Evolutionary conservation across 2,797 vertebrate genomes (phyloP).

Genomic region (Mycteria americana): DNA sequence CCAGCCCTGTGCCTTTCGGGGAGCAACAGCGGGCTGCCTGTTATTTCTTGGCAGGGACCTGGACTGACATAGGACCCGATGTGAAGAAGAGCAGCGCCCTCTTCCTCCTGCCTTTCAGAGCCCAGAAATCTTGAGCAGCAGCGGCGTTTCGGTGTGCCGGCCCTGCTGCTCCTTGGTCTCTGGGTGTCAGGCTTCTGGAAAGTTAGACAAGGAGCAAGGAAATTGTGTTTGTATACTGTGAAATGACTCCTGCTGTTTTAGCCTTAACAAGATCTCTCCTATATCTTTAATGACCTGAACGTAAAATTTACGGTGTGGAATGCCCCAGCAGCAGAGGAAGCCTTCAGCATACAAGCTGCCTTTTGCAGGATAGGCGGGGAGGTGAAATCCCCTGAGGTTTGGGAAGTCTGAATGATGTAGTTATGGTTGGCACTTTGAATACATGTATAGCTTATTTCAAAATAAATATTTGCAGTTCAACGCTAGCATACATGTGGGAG

Average conservation of each 20-base stretch:
- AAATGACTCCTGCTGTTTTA: neutral
- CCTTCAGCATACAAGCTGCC: neutral
- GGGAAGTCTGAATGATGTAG: slow-evolving; percentile 21
- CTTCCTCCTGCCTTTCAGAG: neutral
- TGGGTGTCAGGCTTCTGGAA: neutral
- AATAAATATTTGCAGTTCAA: slow-evolving; percentile 13
- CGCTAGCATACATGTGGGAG: neutral
- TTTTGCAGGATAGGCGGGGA: neutral
- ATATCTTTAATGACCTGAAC: slow-evolving; percentile 28
- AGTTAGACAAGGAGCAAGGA: neutral
- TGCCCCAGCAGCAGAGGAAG: neutral
- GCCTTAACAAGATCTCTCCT: slow-evolving; percentile 32
- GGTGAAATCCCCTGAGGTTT: neutral
- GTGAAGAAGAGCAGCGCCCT: slow-evolving; percentile 23
- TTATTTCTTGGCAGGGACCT: neutral
- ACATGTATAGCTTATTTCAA: neutral
- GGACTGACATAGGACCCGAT: rapidly evolving
- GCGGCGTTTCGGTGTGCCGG: rapidly evolving
- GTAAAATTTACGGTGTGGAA: slow-evolving; percentile 1
- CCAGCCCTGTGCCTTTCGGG: neutral
- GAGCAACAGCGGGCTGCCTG: neutral
- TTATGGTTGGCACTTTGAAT: slow-evolving; percentile 12
- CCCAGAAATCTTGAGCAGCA: neutral
- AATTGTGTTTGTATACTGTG: neutral
- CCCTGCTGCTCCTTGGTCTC: neutral